Percentiles rank a stretch among this genome's conserved stretches.
These are phyloP conservation scores for Dermolepida albohirtum DNA, from an alignment of 2,888 invertebrate species.

Conservation along the genomic window DNA sequence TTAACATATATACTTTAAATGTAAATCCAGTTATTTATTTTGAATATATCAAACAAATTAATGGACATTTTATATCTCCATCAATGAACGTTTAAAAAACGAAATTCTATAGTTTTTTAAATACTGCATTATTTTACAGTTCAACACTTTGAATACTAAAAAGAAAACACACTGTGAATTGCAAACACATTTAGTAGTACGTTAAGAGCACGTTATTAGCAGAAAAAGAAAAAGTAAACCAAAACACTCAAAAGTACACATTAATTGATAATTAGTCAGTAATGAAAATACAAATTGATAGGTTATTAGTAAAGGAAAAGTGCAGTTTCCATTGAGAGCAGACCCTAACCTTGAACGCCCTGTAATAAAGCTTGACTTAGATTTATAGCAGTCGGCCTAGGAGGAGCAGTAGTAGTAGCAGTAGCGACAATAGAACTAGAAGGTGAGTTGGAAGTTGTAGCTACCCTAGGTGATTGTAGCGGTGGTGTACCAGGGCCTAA, in stretches of 20 bases:
- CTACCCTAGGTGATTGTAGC: conserved; percentile 58
- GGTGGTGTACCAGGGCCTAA: conserved; percentile 63
- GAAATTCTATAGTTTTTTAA: too few relatives aligned
- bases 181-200: too few relatives aligned
- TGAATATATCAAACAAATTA: too few relatives aligned
- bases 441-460: conserved; percentile 59
- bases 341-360: conserved; percentile 66
- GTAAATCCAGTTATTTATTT: too few relatives aligned
- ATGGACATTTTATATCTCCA: too few relatives aligned
- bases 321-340: conserved; percentile 22
- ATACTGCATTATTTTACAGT: too few relatives aligned
- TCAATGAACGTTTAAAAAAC: too few relatives aligned
- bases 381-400: conserved; percentile 58
- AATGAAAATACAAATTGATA: neutral
- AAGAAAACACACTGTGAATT: too few relatives aligned
- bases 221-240: neutral
- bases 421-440: conserved; percentile 59
- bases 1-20: too few relatives aligned
- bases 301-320: conserved; percentile 28
- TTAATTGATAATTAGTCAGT: conserved; percentile 19
- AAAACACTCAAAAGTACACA: conserved; percentile 14
- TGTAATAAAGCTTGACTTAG: conserved; percentile 65
- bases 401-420: conserved; percentile 46
- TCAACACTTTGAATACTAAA: too few relatives aligned
- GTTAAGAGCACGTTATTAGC: too few relatives aligned